Conservation (phyloP, 37 sponge, comb jelly and placozoan species). For the Cliona cf. orientalis region DNA sequence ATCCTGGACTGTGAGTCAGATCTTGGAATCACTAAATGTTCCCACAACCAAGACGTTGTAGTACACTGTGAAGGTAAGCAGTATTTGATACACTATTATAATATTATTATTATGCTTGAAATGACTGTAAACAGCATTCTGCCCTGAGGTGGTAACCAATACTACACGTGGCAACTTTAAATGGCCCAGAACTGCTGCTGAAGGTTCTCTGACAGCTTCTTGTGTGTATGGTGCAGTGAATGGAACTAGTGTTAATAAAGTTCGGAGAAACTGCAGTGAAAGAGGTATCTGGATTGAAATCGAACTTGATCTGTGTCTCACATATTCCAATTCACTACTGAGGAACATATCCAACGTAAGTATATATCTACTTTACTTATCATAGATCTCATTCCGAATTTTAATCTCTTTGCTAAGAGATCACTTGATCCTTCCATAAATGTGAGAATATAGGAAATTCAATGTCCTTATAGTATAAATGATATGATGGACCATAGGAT, state of each 20-base stretch:
- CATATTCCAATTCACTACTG: constrained; percentile 2
- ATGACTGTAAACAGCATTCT: neutral
- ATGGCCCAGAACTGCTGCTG: constrained; percentile 8
- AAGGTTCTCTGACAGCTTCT: neutral
- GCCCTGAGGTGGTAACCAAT: neutral
- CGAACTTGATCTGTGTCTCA: constrained; percentile 5
- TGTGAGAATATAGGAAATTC: too few species aligned
- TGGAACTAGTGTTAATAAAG: neutral
- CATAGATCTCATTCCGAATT: too few species aligned
- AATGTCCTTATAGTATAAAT: too few species aligned
- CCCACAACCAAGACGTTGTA: constrained; percentile 23
- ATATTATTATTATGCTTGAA: neutral
- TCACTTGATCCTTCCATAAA: too few species aligned
- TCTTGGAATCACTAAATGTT: constrained; percentile 14
- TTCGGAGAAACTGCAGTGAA: constrained; percentile 3
- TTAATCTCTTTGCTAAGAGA: too few species aligned
- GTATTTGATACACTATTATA: neutral
- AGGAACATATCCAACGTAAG: constrained; percentile 9
- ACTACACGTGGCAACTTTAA: neutral
- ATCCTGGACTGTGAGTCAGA: constrained; percentile 2
- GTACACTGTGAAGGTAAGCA: constrained; percentile 31
- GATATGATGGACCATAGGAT: too few species aligned
- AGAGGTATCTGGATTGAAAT: constrained; percentile 1
- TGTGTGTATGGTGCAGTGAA: constrained; percentile 17
- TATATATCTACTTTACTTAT: neutral